Evolutionary conservation across 1,140 invertebrate genomes (phyloP).

Genomic region (Oryctes rhinoceros): DNA sequence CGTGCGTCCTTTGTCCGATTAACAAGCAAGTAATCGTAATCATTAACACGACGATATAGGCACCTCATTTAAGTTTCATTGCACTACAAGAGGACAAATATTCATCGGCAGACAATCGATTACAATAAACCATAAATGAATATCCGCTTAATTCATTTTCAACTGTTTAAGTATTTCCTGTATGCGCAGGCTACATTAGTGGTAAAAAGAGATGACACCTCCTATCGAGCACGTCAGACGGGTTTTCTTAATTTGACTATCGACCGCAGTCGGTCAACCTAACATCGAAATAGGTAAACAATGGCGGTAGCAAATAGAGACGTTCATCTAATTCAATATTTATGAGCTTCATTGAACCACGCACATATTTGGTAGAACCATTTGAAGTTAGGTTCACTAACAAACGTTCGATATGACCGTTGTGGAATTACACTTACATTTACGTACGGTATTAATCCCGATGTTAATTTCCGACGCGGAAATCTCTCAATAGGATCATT

Average conservation of each 20-base stretch:
- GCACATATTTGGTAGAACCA: neutral
- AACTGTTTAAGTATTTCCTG: neutral
- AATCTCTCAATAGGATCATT: slow-evolving; percentile 16
- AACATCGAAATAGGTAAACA: neutral
- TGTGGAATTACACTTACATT: neutral
- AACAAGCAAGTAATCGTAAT: too few species aligned
- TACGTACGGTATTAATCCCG: neutral
- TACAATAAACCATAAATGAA: neutral
- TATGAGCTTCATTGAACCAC: neutral
- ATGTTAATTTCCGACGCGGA: neutral
- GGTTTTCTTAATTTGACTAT: neutral
- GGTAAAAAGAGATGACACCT: neutral
- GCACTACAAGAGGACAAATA: too few species aligned
- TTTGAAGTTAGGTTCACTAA: neutral
- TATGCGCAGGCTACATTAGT: neutral
- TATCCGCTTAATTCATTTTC: neutral
- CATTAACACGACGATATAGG: too few species aligned
- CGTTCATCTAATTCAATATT: neutral
- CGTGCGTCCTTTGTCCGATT: too few species aligned
- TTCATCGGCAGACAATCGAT: neutral
- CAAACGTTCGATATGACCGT: neutral
- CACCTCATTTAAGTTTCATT: too few species aligned
- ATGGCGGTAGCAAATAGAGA: neutral
- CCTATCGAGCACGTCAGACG: neutral
- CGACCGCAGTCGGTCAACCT: slow-evolving; percentile 7